Evolutionary conservation across 2,797 vertebrate genomes (phyloP).

Genomic region (Craterocephalus amniculus): DNA sequence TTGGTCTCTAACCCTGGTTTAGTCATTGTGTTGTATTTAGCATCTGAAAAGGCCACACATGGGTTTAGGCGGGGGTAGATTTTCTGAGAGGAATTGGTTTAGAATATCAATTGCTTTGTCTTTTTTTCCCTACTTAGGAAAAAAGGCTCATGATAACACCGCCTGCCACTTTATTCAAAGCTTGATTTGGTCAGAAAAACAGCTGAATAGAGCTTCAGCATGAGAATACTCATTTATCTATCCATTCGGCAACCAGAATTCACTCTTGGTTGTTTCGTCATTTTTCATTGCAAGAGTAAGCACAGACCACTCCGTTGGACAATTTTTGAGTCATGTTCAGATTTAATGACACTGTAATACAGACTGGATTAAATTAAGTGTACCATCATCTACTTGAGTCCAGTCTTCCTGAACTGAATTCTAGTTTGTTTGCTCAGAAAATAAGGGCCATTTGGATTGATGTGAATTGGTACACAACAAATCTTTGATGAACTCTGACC

Average conservation of each 20-base stretch:
- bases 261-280: neutral
- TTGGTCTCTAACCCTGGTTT: constrained; percentile 35
- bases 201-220: neutral
- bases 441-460: no score
- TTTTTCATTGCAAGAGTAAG: neutral
- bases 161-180: constrained; percentile 40
- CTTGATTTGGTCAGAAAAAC: constrained; percentile 18
- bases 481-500: no score
- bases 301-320: no score
- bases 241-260: neutral
- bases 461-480: no score
- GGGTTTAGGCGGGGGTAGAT: constrained; percentile 71
- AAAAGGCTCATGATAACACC: constrained; percentile 66
- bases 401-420: no score
- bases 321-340: no score
- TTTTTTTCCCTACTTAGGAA: constrained; percentile 50
- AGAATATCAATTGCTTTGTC: constrained; percentile 81
- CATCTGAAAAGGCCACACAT: constrained; percentile 84
- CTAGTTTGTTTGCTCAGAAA: no score
- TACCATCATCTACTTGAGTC: neutral
- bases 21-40: constrained; percentile 70
- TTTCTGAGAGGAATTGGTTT: constrained; percentile 67
- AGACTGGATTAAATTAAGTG: neutral
- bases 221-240: neutral
- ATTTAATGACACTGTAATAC: neutral